These are phyloP conservation scores for Labia minor DNA, from an alignment of 2,888 invertebrate species.

Conservation along the genomic window DNA sequence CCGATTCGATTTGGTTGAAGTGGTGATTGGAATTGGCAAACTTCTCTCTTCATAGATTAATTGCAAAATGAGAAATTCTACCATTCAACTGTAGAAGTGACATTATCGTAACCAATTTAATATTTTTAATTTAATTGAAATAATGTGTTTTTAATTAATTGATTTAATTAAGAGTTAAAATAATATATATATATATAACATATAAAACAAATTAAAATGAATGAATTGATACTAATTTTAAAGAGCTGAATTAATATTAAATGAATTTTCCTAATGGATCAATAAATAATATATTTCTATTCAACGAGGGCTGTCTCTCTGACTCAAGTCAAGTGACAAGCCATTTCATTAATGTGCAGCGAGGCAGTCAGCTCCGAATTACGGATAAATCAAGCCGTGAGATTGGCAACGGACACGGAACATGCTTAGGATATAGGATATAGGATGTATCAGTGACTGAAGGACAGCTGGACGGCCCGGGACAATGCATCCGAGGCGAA, in stretches of 20 bases:
- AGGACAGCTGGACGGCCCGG: neutral
- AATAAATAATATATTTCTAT: constrained; percentile 13
- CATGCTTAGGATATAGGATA: constrained; percentile 2
- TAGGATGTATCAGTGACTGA: neutral
- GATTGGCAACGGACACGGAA: constrained; percentile 13
- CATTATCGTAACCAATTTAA: no score
- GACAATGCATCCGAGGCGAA: constrained; percentile 13
- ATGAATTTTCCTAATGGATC: neutral
- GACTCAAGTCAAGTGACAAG: constrained; percentile 13
- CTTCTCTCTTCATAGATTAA: no score
- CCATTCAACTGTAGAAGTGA: no score
- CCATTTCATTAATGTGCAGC: constrained; percentile 13
- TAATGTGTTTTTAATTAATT: no score
- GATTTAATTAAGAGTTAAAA: no score
- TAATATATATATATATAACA: no score
- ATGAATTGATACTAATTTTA: no score
- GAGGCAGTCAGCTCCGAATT: constrained; percentile 13
- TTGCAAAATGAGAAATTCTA: no score
- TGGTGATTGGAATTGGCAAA: no score
- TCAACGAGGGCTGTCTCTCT: neutral
- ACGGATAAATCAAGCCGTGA: constrained; percentile 4
- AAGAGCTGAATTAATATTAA: neutral
- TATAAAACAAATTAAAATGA: no score
- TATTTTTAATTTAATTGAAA: no score
- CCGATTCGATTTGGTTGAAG: no score